Percentiles rank a stretch among this genome's conserved stretches.
Evolutionary conservation across 2,888 invertebrate species (phyloP).

Genomic region (Cremastinae sp.): DNA sequence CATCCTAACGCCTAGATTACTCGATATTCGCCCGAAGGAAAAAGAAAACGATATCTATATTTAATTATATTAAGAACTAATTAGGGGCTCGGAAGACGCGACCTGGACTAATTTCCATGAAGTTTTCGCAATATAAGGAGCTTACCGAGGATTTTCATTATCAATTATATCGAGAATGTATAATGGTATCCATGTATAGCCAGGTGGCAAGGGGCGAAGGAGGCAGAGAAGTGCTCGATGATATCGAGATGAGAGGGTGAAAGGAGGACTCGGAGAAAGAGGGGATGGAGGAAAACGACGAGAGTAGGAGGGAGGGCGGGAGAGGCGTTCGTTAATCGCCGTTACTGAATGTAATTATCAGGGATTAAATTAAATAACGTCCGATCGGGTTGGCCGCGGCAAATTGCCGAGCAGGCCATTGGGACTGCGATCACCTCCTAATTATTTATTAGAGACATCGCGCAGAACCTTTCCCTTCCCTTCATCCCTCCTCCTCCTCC

Average conservation of each 20-base stretch:
- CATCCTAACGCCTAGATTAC: neutral
- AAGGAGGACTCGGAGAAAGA: neutral
- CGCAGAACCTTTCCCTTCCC: conserved; percentile 34
- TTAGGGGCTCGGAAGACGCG: conserved; percentile 33
- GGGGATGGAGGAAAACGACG: conserved; percentile 14
- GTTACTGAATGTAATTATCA: conserved; percentile 64
- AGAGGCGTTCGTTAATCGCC: conserved; percentile 61
- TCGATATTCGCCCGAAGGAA: neutral
- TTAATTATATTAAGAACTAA: conserved; percentile 48
- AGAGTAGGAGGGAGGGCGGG: conserved; percentile 21
- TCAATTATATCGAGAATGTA: conserved; percentile 75
- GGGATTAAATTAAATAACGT: conserved; percentile 70
- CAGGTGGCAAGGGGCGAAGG: conserved; percentile 33
- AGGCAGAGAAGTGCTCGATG: conserved; percentile 36
- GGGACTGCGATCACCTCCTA: conserved; percentile 63
- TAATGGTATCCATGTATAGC: conserved; percentile 62
- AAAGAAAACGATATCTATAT: conserved; percentile 16
- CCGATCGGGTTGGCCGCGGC: conserved; percentile 66
- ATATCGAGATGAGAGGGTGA: conserved; percentile 47
- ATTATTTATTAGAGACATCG: conserved; percentile 67
- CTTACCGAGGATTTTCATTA: conserved; percentile 71
- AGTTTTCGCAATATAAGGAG: conserved; percentile 65
- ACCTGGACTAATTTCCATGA: conserved; percentile 34
- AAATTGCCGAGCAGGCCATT: conserved; percentile 66
- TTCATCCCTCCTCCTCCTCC: conserved; percentile 39